Evolutionary conservation across 2,113 vertebrate species (phyloP).

Genomic region (Theristicus caerulescens): DNA sequence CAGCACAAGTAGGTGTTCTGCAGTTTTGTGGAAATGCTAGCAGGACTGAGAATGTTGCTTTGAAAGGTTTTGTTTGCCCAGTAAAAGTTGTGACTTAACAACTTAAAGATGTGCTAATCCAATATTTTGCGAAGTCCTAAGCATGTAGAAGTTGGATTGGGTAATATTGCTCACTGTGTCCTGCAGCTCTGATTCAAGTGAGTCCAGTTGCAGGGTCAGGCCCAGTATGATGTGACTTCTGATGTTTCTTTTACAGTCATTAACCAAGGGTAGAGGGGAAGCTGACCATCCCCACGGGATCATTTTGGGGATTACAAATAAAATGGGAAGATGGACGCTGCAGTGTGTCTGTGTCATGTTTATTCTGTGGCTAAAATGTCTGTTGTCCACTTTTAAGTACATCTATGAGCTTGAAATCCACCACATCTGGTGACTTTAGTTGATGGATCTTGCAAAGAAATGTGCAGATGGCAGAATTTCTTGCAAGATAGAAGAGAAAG

Average conservation of each 20-base stretch:
- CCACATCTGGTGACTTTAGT: not conserved
- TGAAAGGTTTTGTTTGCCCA: not conserved
- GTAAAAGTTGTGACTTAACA: not conserved
- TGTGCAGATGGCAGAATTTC: not conserved
- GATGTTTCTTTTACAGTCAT: not conserved
- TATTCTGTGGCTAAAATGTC: not conserved
- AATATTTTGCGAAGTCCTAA: not conserved
- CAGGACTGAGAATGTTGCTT: not conserved
- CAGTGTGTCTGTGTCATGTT: not conserved
- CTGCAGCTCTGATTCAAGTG: not conserved
- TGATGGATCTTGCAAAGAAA: not conserved
- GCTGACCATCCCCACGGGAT: not conserved
- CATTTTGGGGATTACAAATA: conserved; percentile 31
- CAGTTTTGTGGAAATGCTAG: not conserved
- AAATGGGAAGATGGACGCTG: conserved; percentile 2
- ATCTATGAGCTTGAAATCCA: accelerated
- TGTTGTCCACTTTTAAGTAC: not conserved
- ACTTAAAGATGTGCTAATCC: not conserved
- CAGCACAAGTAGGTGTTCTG: not conserved
- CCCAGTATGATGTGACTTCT: not conserved
- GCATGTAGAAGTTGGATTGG: not conserved
- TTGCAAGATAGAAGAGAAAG: not conserved
- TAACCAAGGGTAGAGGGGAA: not conserved
- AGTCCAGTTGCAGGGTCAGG: not conserved
- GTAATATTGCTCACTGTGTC: not conserved